phyloP scores from a whole-genome alignment of 2,888 invertebrate species.

The Zonitis immaculata region DNA sequence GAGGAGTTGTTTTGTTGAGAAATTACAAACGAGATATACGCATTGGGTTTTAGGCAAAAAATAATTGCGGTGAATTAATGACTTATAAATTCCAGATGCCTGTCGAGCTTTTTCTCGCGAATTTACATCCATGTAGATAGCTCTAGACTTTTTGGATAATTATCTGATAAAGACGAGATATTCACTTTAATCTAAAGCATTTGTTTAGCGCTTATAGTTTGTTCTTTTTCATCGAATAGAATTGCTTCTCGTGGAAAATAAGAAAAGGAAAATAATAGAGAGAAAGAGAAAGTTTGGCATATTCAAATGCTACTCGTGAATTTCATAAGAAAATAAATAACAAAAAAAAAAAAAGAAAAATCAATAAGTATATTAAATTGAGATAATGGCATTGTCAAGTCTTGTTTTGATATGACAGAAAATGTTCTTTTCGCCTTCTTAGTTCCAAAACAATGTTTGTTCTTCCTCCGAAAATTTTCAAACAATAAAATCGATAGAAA shows the following conservation, averaged over 20 bases:
- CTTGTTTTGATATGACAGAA: neutral
- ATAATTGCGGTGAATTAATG: neutral
- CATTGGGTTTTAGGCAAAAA: too few species aligned
- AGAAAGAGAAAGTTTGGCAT: too few species aligned
- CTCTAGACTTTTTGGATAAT: neutral
- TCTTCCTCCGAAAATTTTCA: neutral
- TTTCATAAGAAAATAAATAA: too few species aligned
- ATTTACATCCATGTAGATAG: neutral
- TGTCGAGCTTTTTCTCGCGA: neutral
- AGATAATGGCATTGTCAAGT: neutral
- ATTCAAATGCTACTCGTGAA: too few species aligned
- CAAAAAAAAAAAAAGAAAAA: too few species aligned
- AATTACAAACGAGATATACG: neutral
- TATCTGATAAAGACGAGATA: conserved; percentile 3
- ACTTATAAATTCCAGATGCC: conserved; percentile 1
- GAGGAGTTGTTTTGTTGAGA: neutral
- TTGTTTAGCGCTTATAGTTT: neutral
- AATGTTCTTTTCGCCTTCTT: conserved; percentile 7
- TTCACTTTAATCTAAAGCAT: neutral
- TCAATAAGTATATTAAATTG: too few species aligned
- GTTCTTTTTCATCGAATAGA: neutral
- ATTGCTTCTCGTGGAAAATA: too few species aligned
- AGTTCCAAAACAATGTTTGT: conserved; percentile 7
- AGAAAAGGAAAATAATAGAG: too few species aligned
- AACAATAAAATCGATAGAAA: neutral